These are phyloP conservation scores for Patella ulyssiponensis DNA, from an alignment of 2,888 invertebrate genomes.

Conservation along the genomic window DNA sequence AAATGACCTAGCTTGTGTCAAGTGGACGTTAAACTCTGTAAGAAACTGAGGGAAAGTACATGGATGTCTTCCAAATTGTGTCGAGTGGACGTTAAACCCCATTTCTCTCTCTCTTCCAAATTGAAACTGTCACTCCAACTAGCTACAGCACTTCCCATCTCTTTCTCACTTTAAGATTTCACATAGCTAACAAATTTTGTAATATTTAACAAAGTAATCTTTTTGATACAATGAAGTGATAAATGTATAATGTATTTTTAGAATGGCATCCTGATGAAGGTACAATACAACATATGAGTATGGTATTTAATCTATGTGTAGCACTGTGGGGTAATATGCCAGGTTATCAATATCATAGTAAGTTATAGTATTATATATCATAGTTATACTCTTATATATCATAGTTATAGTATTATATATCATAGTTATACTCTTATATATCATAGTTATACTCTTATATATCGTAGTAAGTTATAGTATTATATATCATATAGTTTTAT, in stretches of 20 bases:
- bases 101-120: no score
- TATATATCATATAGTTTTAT: no score
- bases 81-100: no score
- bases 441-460: not conserved
- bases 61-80: no score
- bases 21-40: no score
- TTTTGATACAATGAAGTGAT: no score
- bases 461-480: not conserved
- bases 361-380: not conserved
- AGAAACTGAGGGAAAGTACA: no score
- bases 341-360: conserved; percentile 73
- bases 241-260: conserved; percentile 29
- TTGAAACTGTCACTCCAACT: no score
- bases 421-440: conserved; percentile 22
- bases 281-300: conserved; percentile 54
- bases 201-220: no score
- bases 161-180: not conserved
- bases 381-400: not conserved
- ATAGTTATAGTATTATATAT: conserved; percentile 55
- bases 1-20: no score
- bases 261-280: conserved; percentile 56
- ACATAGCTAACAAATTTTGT: not conserved
- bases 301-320: conserved; percentile 81
- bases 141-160: not conserved
- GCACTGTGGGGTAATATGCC: conserved; percentile 89